phyloP scores from a whole-genome alignment of 2,888 invertebrate species.

The Drosophila cyrtoloma region DNA sequence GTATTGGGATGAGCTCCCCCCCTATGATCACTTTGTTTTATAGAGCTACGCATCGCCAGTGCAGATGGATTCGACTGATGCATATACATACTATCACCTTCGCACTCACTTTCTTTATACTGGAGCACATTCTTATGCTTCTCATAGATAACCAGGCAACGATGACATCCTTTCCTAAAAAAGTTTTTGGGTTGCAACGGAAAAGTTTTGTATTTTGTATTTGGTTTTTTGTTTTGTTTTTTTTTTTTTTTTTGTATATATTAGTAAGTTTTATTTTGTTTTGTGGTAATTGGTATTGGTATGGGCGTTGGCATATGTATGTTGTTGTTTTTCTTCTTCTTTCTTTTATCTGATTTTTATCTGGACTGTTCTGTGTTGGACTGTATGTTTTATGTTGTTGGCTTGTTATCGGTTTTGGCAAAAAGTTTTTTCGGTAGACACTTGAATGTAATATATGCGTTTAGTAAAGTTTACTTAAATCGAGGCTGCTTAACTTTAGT shows the following conservation, averaged over 20 bases:
- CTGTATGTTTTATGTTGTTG: constrained; percentile 37
- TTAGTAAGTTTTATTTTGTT: constrained; percentile 28
- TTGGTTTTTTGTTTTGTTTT: constrained; percentile 11
- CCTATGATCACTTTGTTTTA: constrained; percentile 86
- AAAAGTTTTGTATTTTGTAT: constrained; percentile 60
- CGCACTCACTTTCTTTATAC: constrained; percentile 98
- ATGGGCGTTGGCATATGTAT: constrained; percentile 40
- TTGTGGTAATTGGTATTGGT: constrained; percentile 26
- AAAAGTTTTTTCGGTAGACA: constrained; percentile 28
- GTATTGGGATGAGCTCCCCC: constrained; percentile 86
- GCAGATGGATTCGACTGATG: constrained; percentile 86
- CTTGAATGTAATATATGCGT: constrained; percentile 23
- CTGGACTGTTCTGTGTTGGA: constrained; percentile 29
- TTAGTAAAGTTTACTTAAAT: constrained; percentile 23
- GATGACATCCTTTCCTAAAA: constrained; percentile 95
- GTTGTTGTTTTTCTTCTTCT: constrained; percentile 22
- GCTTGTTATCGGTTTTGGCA: constrained; percentile 55
- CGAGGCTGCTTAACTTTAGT: constrained; percentile 40
- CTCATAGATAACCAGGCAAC: constrained; percentile 97
- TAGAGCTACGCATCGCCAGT: constrained; percentile 86
- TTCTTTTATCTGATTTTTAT: constrained; percentile 19
- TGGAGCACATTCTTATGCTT: constrained; percentile 97
- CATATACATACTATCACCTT: constrained; percentile 86
- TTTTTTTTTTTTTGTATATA: constrained; percentile 20
- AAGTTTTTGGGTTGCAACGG: constrained; percentile 82